Percentiles rank a stretch among this genome's conserved stretches.
Conservation (phyloP, 2,888 invertebrate species). For the Schrankia costaestrigalis region DNA sequence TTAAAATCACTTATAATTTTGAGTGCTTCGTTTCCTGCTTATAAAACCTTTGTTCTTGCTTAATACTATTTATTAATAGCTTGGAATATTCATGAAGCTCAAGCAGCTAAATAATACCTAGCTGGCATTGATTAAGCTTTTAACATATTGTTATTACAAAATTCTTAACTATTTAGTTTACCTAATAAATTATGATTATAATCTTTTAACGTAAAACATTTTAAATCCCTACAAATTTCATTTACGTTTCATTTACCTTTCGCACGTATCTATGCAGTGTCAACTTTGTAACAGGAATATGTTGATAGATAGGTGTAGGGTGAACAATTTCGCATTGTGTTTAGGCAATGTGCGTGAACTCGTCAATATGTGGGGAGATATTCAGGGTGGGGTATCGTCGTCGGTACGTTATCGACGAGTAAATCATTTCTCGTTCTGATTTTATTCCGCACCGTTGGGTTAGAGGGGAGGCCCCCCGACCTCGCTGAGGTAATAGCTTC, state of each 20-base stretch:
- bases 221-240: no score
- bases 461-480: conserved; percentile 48
- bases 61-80: conserved; percentile 27
- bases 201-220: no score
- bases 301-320: conserved; percentile 38
- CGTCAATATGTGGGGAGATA: conserved; percentile 47
- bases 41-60: conserved; percentile 43
- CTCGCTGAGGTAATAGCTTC: conserved; percentile 60
- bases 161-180: no score
- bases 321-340: conserved; percentile 49
- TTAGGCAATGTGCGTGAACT: conserved; percentile 55
- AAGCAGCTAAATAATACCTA: no score
- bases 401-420: conserved; percentile 55
- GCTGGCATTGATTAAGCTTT: no score
- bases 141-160: no score
- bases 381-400: conserved; percentile 38
- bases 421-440: conserved; percentile 72
- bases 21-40: conserved; percentile 45
- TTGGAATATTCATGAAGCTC: not conserved
- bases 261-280: no score
- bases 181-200: no score
- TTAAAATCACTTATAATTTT: conserved; percentile 74
- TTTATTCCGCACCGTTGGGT: conserved; percentile 61
- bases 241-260: not conserved
- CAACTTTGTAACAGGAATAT: conserved; percentile 28